These are phyloP conservation scores for Ceriagrion tenellum DNA, from an alignment of 2,888 invertebrate genomes.

Conservation along the genomic window DNA sequence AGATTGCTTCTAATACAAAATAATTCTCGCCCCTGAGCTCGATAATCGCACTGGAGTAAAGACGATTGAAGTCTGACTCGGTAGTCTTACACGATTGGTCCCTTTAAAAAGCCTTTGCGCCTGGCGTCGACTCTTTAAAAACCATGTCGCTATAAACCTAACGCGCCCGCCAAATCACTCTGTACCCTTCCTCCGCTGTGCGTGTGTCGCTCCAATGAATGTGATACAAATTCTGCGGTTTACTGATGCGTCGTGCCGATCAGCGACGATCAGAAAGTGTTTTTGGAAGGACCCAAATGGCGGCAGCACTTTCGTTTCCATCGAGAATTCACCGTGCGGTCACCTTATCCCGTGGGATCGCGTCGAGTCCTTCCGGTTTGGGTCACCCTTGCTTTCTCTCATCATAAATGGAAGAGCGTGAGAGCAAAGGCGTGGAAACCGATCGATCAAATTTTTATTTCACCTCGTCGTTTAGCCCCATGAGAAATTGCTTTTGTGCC, in stretches of 20 bases:
- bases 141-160: not conserved
- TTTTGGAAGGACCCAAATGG: not conserved
- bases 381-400: not conserved
- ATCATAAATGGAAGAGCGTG: not conserved
- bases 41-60: no score
- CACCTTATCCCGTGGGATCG: not conserved
- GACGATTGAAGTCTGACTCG: no score
- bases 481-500: no score
- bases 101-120: no score
- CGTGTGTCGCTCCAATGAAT: not conserved
- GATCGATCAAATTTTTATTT: not conserved
- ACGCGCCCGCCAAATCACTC: not conserved
- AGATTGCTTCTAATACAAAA: no score
- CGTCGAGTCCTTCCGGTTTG: not conserved
- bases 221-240: not conserved
- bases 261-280: not conserved
- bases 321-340: slow-evolving; percentile 1
- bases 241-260: not conserved
- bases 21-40: no score
- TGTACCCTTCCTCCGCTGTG: not conserved
- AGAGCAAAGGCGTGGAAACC: not conserved
- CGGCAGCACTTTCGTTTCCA: not conserved
- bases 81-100: no score
- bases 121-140: no score
- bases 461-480: not conserved